phyloP scores from a whole-genome alignment of 2,888 invertebrate species.

The Morpho deidamia region DNA sequence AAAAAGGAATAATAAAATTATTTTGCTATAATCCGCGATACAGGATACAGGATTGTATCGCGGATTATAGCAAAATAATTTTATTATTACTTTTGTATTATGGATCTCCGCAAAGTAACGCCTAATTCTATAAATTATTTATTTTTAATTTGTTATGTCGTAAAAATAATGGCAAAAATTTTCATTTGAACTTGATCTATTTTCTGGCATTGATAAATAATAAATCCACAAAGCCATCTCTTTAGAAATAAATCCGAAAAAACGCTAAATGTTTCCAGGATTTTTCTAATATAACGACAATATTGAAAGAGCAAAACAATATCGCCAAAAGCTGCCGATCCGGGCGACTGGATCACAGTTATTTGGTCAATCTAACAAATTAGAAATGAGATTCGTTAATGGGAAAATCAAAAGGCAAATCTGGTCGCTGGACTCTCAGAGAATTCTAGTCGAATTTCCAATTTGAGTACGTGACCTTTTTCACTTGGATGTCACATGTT shows the following conservation, averaged over 20 bases:
- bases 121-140: too few species aligned
- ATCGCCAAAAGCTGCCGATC: neutral
- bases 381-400: slow-evolving; percentile 59
- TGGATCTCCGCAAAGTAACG: too few species aligned
- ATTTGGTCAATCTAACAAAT: slow-evolving; percentile 20
- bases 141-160: too few species aligned
- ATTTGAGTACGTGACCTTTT: slow-evolving; percentile 76
- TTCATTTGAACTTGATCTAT: too few species aligned
- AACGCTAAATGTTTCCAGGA: neutral
- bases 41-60: too few species aligned
- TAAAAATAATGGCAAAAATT: too few species aligned
- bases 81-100: too few species aligned
- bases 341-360: slow-evolving; percentile 3
- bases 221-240: too few species aligned
- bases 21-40: too few species aligned
- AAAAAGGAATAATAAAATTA: too few species aligned
- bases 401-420: slow-evolving; percentile 57
- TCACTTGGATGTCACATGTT: slow-evolving; percentile 69
- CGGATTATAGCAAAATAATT: too few species aligned
- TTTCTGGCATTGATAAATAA: too few species aligned
- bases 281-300: neutral
- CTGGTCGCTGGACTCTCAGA: slow-evolving; percentile 27
- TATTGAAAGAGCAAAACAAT: neutral
- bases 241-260: neutral
- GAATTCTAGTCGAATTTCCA: slow-evolving; percentile 46